A percentile compares a stretch with the other conserved stretches of the same genome.
phyloP scores from a whole-genome alignment of 2,113 vertebrate species.

The Lepus europaeus region DNA sequence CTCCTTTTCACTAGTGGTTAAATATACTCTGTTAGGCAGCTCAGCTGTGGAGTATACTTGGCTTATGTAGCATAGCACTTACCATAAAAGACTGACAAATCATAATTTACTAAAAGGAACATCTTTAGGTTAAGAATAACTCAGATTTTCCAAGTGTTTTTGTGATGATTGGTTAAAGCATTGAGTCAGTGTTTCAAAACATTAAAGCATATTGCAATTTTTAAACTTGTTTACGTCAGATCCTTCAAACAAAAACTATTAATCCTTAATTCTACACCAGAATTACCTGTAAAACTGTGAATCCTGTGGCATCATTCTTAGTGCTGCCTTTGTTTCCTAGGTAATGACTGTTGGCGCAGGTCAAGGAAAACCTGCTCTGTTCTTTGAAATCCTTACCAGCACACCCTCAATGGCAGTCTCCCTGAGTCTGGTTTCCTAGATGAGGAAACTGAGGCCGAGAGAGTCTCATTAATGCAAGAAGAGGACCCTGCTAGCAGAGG shows the following conservation, averaged over 20 bases:
- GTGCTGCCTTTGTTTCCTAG: neutral
- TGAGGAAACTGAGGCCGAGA: neutral
- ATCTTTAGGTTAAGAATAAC: conserved; percentile 48
- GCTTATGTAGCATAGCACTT: neutral
- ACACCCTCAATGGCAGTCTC: neutral
- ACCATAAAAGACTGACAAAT: neutral
- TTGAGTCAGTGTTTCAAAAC: conserved; percentile 21
- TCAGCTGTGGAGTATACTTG: neutral
- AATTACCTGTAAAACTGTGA: conserved; percentile 25
- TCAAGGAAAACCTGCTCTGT: neutral
- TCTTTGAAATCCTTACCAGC: neutral
- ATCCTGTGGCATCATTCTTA: neutral
- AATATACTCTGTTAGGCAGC: neutral
- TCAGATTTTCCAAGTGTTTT: conserved; percentile 28
- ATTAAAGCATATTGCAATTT: neutral
- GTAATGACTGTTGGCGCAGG: neutral
- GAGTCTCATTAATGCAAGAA: neutral
- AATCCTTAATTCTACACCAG: neutral
- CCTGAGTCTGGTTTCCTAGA: conserved; percentile 4
- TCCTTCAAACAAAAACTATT: conserved; percentile 42
- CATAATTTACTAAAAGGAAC: neutral
- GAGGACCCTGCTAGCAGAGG: neutral
- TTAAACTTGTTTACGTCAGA: conserved; percentile 40
- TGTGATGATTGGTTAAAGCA: conserved; percentile 3
- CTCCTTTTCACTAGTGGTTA: neutral